A percentile compares a stretch with the other conserved stretches of the same genome.
phyloP scores from a whole-genome alignment of 2,113 vertebrate genomes.

The Nasalis larvatus region DNA sequence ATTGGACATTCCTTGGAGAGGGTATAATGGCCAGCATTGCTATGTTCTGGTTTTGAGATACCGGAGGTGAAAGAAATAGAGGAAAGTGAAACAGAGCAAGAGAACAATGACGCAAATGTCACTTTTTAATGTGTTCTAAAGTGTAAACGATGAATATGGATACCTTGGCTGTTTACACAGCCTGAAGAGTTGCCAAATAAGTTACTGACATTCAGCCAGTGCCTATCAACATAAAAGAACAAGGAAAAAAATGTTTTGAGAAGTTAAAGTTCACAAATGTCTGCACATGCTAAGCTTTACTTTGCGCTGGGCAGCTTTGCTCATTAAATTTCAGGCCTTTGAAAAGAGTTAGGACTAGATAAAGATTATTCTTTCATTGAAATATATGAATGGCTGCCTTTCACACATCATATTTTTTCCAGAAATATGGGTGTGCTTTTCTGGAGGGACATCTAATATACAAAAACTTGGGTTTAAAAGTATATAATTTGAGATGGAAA shows the following conservation, averaged over 20 bases:
- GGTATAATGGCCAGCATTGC: neutral
- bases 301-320: neutral
- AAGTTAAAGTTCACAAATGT: neutral
- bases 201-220: neutral
- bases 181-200: neutral
- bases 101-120: neutral
- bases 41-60: neutral
- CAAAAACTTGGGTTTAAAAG: neutral
- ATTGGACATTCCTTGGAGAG: neutral
- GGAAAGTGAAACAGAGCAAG: neutral
- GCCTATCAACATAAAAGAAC: neutral
- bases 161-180: neutral
- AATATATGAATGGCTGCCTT: neutral
- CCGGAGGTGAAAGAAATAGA: neutral
- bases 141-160: neutral
- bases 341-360: neutral
- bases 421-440: neutral
- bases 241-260: neutral
- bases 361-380: neutral
- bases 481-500: neutral
- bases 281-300: neutral
- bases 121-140: neutral
- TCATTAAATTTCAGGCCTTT: neutral
- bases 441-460: neutral
- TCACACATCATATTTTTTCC: neutral